These are phyloP conservation scores for Oostethus manadensis DNA, from an alignment of 2,113 vertebrate genomes.

Conservation along the genomic window DNA sequence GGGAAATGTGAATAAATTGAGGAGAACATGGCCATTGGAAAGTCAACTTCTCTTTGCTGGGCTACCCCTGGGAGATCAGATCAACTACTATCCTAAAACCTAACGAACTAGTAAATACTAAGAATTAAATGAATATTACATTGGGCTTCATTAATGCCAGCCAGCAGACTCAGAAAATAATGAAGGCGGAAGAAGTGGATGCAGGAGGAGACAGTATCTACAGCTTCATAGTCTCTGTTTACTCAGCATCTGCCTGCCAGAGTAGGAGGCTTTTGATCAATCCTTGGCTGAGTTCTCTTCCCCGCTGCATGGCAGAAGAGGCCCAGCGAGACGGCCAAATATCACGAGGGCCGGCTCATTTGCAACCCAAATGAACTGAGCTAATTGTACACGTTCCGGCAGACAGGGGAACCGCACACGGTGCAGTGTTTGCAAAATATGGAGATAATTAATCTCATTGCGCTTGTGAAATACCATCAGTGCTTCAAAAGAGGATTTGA, in stretches of 20 bases:
- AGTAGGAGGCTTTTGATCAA: conserved; percentile 49
- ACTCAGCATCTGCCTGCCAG: conserved; percentile 50
- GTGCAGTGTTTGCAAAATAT: conserved; percentile 60
- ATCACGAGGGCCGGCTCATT: conserved; percentile 39
- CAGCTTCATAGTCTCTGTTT: conserved; percentile 44
- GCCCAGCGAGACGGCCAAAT: conserved; percentile 35
- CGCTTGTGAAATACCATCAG: conserved; percentile 58
- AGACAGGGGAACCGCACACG: conserved; percentile 29
- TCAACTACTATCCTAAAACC: conserved; percentile 59
- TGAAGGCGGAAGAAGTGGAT: conserved; percentile 31
- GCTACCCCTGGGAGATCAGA: conserved; percentile 57
- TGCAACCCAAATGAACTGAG: conserved; percentile 61
- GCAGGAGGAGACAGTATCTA: conserved; percentile 29
- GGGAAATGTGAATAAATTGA: conserved; percentile 33
- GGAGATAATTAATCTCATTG: conserved; percentile 65
- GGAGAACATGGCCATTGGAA: conserved; percentile 17
- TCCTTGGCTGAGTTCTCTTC: conserved; percentile 50
- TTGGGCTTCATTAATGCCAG: conserved; percentile 56
- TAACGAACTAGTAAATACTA: conserved; percentile 63
- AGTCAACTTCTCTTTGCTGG: conserved; percentile 39
- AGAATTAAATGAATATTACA: conserved; percentile 64
- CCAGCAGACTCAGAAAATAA: conserved; percentile 55
- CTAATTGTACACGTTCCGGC: conserved; percentile 56
- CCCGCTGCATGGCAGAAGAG: conserved; percentile 38
- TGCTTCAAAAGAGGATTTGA: conserved; percentile 51